Percentiles rank a stretch among this genome's conserved stretches.
phyloP scores from a whole-genome alignment of 64 coral and sea anemone species.

The Stylophora pistillata region DNA sequence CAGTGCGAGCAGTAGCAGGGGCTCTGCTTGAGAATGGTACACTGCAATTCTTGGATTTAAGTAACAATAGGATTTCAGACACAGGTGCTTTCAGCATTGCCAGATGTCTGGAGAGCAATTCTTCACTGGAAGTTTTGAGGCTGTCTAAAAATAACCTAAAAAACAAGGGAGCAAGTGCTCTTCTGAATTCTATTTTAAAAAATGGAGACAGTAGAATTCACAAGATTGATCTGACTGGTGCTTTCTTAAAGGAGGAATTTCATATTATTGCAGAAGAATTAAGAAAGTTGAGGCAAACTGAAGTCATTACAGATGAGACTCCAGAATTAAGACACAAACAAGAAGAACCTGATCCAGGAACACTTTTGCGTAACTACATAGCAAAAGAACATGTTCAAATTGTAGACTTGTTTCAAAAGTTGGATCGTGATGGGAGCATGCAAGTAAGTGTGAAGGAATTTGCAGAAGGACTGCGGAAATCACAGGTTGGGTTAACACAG shows the following conservation, averaged over 20 bases:
- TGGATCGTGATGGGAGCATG: conserved; percentile 90
- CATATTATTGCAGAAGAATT: conserved; percentile 49
- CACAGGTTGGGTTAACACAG: conserved; percentile 79
- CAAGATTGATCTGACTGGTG: conserved; percentile 73
- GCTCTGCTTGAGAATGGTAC: conserved; percentile 69
- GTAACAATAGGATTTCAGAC: conserved; percentile 78
- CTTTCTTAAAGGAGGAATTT: conserved; percentile 65
- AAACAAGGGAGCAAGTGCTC: conserved; percentile 74
- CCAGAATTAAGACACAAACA: conserved; percentile 40
- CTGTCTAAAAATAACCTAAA: conserved; percentile 74
- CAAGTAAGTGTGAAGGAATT: conserved; percentile 91
- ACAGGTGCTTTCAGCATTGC: conserved; percentile 42
- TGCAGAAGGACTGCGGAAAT: conserved; percentile 80
- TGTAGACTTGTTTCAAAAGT: conserved; percentile 74
- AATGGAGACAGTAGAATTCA: conserved; percentile 61
- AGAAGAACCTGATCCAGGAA: conserved; percentile 75
- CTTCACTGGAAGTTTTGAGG: conserved; percentile 63
- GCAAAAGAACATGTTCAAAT: conserved; percentile 81
- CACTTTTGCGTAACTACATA: conserved; percentile 80
- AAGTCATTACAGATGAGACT: conserved; percentile 60
- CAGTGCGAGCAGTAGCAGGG: conserved; percentile 52
- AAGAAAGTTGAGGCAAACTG: conserved; percentile 50
- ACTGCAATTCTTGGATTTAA: conserved; percentile 68
- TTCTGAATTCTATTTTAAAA: conserved; percentile 60
- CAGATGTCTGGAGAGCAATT: conserved; percentile 52